A percentile compares a stretch with the other conserved stretches of the same genome.
phyloP scores from a whole-genome alignment of 2,888 invertebrate genomes.

The Blastobasis adustella region DNA sequence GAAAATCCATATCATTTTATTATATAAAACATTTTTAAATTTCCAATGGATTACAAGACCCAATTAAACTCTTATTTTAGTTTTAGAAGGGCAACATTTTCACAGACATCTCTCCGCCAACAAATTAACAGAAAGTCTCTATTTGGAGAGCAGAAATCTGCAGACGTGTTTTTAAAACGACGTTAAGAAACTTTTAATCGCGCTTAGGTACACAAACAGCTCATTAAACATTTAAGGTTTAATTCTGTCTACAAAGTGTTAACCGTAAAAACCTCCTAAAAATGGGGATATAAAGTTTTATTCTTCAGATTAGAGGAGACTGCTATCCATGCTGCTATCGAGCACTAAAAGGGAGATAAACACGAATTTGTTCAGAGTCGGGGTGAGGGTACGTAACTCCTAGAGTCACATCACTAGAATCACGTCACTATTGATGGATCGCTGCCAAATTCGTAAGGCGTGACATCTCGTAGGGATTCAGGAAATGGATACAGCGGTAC shows the following conservation, averaged over 20 bases:
- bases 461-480: too few relatives aligned
- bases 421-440: too few relatives aligned
- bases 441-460: too few relatives aligned
- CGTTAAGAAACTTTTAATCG: conserved; percentile 57
- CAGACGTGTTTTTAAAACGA: conserved; percentile 31
- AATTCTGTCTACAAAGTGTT: conserved; percentile 61
- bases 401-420: too few relatives aligned
- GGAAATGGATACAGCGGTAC: too few relatives aligned
- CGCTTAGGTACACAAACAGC: conserved; percentile 47
- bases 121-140: not conserved
- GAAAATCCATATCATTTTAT: too few relatives aligned
- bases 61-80: too few relatives aligned
- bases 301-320: conserved; percentile 57
- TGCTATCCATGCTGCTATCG: conserved; percentile 29
- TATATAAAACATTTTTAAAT: too few relatives aligned
- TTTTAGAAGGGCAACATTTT: too few relatives aligned
- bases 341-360: conserved; percentile 58
- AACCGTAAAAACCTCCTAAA: conserved; percentile 60
- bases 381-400: not conserved
- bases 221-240: conserved; percentile 61
- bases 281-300: conserved; percentile 62
- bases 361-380: conserved; percentile 20
- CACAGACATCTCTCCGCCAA: not conserved
- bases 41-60: too few relatives aligned
- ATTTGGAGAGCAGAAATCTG: not conserved